A percentile compares a stretch with the other conserved stretches of the same genome.
Conservation (phyloP, 53 echinoderm and acorn worm species). For the Echinometra lucunter region DNA sequence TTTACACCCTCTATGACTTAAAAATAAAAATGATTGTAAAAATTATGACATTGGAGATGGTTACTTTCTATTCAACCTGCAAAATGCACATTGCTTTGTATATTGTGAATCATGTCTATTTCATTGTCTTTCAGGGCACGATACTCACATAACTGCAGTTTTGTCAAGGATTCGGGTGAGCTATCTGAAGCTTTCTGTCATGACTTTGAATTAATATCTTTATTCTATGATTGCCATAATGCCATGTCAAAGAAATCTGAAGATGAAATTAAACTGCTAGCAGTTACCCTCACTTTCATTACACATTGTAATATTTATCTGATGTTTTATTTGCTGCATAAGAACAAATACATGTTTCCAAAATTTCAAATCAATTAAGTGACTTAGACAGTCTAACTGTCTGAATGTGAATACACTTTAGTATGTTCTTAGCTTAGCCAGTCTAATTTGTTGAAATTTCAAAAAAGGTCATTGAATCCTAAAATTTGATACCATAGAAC, state of each 20-base stretch:
- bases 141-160: conserved; percentile 89
- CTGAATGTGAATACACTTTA: too few species aligned
- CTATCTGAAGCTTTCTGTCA: background rate
- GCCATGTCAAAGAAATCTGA: background rate
- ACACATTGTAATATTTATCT: background rate
- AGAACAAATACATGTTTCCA: too few species aligned
- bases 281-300: background rate
- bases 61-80: too few species aligned
- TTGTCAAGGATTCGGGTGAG: conserved; percentile 93
- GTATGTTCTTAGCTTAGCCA: background rate
- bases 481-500: too few species aligned
- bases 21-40: too few species aligned
- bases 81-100: background rate
- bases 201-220: background rate
- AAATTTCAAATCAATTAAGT: background rate
- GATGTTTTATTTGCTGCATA: background rate
- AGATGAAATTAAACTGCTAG: background rate
- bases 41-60: too few species aligned
- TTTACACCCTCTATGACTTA: too few species aligned
- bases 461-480: too few species aligned
- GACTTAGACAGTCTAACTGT: background rate
- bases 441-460: too few species aligned
- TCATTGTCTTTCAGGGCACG: conserved; percentile 75
- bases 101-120: background rate
- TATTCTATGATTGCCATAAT: background rate